These are phyloP conservation scores for Clanis bilineata DNA, from an alignment of 2,888 invertebrate species.

Conservation along the genomic window DNA sequence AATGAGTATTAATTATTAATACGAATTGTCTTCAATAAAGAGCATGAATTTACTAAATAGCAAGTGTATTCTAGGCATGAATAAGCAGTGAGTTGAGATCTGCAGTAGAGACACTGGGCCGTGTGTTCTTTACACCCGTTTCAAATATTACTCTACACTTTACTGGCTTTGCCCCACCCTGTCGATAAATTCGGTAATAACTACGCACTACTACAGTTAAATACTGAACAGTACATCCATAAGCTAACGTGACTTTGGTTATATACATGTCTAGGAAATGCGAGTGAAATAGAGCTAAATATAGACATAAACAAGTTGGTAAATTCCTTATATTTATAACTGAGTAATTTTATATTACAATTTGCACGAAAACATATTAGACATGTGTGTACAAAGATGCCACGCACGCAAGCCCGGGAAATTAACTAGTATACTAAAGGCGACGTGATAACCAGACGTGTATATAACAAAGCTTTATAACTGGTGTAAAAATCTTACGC, in stretches of 20 bases:
- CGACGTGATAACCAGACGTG: background rate
- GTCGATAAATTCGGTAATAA: constrained; percentile 32
- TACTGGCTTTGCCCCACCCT: constrained; percentile 37
- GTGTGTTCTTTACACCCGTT: background rate
- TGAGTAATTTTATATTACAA: background rate
- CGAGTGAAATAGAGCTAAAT: background rate
- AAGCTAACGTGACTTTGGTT: background rate
- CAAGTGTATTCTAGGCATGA: background rate
- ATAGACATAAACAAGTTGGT: background rate
- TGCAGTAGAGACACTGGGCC: background rate
- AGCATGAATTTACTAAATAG: background rate
- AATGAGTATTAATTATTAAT: no score
- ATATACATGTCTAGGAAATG: background rate
- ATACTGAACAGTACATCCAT: background rate
- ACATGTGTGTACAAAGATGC: background rate
- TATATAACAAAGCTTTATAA: background rate
- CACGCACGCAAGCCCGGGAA: background rate
- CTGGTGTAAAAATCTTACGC: background rate
- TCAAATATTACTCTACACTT: background rate
- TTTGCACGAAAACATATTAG: background rate
- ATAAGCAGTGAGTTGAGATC: background rate
- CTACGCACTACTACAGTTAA: constrained; percentile 5
- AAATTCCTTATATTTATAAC: background rate
- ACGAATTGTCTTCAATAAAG: no score
- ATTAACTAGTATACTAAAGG: background rate